Conservation (phyloP, 2,797 vertebrate genomes). For the Cyprinella venusta region DNA sequence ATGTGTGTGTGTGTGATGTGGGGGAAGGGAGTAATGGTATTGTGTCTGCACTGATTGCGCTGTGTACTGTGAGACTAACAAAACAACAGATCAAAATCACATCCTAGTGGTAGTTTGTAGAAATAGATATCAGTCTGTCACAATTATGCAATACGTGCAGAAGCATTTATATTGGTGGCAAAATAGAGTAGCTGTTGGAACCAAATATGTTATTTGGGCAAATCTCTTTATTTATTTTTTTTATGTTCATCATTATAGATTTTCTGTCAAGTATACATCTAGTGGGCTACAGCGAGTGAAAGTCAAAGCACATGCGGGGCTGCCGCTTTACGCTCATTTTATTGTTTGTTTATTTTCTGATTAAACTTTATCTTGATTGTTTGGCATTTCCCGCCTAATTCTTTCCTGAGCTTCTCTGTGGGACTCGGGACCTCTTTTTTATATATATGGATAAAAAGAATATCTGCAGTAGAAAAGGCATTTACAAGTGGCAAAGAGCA, state of each 20-base stretch:
- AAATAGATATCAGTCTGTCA: background rate
- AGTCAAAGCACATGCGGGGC: background rate
- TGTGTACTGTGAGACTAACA: slow-evolving; percentile 20
- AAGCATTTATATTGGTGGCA: background rate
- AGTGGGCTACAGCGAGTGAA: background rate
- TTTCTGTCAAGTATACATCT: background rate
- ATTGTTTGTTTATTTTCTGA: too few relatives aligned
- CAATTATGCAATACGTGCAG: background rate
- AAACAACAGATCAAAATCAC: slow-evolving; percentile 24
- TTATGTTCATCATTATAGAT: background rate
- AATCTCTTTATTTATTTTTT: background rate
- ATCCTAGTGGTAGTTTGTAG: background rate
- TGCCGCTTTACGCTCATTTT: too few relatives aligned
- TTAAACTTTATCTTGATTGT: too few relatives aligned
- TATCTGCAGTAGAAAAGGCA: background rate
- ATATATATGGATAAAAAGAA: background rate
- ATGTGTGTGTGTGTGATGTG: background rate
- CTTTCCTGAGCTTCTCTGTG: too few relatives aligned
- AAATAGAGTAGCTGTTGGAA: background rate
- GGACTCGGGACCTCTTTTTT: too few relatives aligned
- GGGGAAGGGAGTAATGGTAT: slow-evolving; percentile 16
- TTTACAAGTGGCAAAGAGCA: background rate
- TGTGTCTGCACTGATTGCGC: slow-evolving; percentile 15
- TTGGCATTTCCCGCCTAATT: too few relatives aligned
- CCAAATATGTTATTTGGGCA: background rate